Conservation (phyloP, 2,797 vertebrate species). For the Takifugu rubripes region DNA sequence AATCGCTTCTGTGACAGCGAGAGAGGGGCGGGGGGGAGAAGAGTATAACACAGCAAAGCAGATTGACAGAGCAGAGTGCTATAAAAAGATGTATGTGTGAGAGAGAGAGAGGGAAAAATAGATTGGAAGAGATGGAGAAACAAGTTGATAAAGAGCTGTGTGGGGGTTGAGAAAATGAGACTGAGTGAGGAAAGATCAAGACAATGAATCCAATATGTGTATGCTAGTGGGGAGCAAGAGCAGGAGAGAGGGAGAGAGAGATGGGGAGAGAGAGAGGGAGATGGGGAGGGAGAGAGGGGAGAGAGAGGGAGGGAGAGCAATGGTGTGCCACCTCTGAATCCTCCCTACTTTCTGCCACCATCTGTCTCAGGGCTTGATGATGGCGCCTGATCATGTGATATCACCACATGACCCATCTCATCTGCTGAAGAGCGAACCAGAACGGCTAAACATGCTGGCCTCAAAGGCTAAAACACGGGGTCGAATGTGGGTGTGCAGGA, state of each 20-base stretch:
- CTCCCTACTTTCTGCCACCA: conserved; percentile 63
- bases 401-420: conserved; percentile 53
- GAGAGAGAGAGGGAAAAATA: conserved; percentile 32
- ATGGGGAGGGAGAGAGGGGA: conserved; percentile 4
- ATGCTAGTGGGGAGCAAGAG: conserved; percentile 22
- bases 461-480: conserved; percentile 19
- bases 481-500: conserved; percentile 6
- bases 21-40: conserved; percentile 27
- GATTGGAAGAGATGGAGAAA: conserved; percentile 51
- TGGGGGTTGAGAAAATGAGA: conserved; percentile 44
- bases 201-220: conserved; percentile 51
- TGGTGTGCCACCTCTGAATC: conserved; percentile 51
- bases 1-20: conserved; percentile 41
- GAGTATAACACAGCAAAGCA: conserved; percentile 33
- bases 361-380: conserved; percentile 67
- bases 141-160: conserved; percentile 47
- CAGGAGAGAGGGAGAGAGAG: conserved; percentile 14
- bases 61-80: conserved; percentile 52
- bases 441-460: conserved; percentile 30
- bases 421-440: conserved; percentile 44
- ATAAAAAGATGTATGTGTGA: conserved; percentile 48
- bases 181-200: conserved; percentile 24
- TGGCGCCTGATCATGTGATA: conserved; percentile 65
- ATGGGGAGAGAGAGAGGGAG: conserved; percentile 14
- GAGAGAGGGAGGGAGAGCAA: conserved; percentile 17